Evolutionary conservation across 2,888 invertebrate genomes (phyloP).

Genomic region (Noctua pronuba): DNA sequence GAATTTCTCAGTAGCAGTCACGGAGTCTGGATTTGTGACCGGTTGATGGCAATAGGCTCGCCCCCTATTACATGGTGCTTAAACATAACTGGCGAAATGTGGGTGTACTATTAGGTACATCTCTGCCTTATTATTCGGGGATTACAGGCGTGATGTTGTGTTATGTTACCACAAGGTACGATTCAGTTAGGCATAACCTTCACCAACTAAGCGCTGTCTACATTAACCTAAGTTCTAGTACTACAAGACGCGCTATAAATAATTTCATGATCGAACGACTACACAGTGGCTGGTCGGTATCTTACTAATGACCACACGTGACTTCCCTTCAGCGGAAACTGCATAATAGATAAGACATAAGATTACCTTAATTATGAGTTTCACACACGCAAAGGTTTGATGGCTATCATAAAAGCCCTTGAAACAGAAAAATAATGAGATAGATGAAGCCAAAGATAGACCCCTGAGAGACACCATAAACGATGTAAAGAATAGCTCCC

Average conservation of each 20-base stretch:
- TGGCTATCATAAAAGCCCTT: conserved; percentile 5
- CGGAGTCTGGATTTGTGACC: too few relatives aligned
- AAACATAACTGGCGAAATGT: too few relatives aligned
- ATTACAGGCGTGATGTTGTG: too few relatives aligned
- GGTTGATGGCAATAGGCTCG: too few relatives aligned
- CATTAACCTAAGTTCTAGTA: too few relatives aligned
- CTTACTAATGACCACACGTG: conserved; percentile 23
- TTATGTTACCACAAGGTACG: too few relatives aligned
- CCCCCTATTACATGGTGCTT: too few relatives aligned
- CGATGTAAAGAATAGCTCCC: not conserved
- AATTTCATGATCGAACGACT: conserved; percentile 7
- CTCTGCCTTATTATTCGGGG: too few relatives aligned
- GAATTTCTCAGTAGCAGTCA: too few relatives aligned
- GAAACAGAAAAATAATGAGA: not conserved
- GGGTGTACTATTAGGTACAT: too few relatives aligned
- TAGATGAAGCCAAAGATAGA: not conserved
- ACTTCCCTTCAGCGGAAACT: conserved; percentile 44
- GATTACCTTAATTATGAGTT: conserved; percentile 43
- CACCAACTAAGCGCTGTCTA: too few relatives aligned
- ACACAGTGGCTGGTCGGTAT: conserved; percentile 4
- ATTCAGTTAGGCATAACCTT: too few relatives aligned
- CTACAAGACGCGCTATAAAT: conserved; percentile 1
- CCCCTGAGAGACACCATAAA: not conserved
- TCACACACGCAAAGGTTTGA: conserved; percentile 22
- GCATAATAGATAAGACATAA: conserved; percentile 46